phyloP scores from a whole-genome alignment of 1,140 invertebrate genomes.

The Melipona quadrifasciata region DNA sequence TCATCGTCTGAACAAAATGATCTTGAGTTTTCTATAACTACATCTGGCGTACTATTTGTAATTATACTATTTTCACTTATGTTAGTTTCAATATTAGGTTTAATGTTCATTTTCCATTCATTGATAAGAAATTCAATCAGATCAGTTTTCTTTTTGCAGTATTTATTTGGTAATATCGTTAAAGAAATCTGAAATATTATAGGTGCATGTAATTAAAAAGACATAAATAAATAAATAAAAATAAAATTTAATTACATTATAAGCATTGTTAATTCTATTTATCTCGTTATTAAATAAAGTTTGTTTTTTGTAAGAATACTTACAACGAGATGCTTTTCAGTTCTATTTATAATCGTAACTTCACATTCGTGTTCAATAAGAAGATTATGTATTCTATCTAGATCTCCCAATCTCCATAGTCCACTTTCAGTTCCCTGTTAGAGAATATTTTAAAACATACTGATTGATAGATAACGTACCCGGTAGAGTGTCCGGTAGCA shows the following conservation, averaged over 20 bases:
- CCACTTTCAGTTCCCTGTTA: constrained; percentile 37
- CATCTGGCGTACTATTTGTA: neutral
- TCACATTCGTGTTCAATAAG: constrained; percentile 69
- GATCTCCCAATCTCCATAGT: constrained; percentile 66
- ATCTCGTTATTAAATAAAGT: neutral
- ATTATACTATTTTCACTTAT: neutral
- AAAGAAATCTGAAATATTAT: constrained; percentile 47
- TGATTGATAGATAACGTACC: neutral
- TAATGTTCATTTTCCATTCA: constrained; percentile 32
- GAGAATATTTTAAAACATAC: neutral
- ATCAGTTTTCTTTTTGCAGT: neutral
- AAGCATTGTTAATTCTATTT: neutral
- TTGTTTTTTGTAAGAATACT: constrained; percentile 25
- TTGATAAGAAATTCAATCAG: constrained; percentile 48
- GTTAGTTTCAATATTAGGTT: neutral
- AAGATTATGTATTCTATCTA: constrained; percentile 74
- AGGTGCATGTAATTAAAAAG: neutral
- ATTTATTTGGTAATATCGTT: constrained; percentile 17
- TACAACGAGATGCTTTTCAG: constrained; percentile 43
- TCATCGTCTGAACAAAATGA: neutral
- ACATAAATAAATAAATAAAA: neutral
- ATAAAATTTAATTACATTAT: neutral
- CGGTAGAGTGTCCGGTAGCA: no score
- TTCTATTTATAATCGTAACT: constrained; percentile 55
- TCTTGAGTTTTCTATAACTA: neutral